Conservation (phyloP, 2,797 vertebrate genomes). For the Leptatherina wallacei region DNA sequence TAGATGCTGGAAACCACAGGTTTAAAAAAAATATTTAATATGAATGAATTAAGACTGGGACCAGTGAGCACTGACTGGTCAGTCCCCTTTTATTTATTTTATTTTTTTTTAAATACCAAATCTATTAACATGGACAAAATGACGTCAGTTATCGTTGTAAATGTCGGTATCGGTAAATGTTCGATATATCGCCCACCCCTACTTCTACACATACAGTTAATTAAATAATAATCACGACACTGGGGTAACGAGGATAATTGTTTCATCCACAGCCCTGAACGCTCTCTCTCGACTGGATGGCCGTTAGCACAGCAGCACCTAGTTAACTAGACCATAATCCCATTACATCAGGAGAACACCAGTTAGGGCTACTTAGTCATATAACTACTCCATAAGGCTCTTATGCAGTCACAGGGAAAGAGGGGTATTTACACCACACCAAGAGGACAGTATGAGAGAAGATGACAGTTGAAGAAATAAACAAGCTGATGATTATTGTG, state of each 20-base stretch:
- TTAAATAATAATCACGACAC: not conserved
- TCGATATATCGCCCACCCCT: no score
- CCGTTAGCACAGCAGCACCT: constrained; percentile 27
- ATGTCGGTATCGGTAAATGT: no score
- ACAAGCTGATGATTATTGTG: constrained; percentile 23
- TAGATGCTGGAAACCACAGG: no score
- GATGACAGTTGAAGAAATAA: constrained; percentile 16
- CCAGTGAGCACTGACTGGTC: no score
- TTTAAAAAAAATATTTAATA: no score
- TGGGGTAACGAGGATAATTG: not conserved
- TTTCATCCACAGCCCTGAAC: not conserved
- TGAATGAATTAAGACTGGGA: no score
- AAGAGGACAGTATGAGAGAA: constrained; percentile 27
- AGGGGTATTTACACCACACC: constrained; percentile 13
- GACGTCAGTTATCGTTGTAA: no score
- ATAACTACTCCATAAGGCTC: constrained; percentile 38
- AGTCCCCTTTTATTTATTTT: no score
- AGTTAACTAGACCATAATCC: constrained; percentile 53
- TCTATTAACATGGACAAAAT: no score
- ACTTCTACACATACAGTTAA: no score
- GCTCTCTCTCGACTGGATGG: not conserved
- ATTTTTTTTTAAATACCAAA: no score
- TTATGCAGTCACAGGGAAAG: constrained; percentile 47
- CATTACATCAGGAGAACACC: constrained; percentile 50
- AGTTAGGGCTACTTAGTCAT: constrained; percentile 52